Conservation (phyloP, 1,140 invertebrate species). For the Drosophila kikkawai region DNA sequence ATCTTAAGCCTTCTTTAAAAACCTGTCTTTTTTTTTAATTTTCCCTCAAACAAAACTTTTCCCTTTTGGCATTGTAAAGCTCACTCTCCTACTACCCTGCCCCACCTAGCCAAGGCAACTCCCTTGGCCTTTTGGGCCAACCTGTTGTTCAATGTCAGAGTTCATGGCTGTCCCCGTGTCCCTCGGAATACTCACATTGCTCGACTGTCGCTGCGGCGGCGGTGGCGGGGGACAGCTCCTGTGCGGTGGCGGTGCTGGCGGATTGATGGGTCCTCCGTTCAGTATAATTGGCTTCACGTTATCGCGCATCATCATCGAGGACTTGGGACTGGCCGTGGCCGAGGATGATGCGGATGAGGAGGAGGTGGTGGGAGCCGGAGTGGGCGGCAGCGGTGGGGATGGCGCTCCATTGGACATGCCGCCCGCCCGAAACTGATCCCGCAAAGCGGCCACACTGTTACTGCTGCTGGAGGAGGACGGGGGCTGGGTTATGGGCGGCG, state of each 20-base stretch:
- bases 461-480: conserved; percentile 71
- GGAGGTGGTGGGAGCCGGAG: conserved; percentile 30
- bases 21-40: background rate
- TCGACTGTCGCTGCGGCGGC: conserved; percentile 79
- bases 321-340: conserved; percentile 57
- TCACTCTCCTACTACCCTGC: background rate
- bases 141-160: conserved; percentile 34
- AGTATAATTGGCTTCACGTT: conserved; percentile 75
- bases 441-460: conserved; percentile 72
- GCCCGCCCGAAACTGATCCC: conserved; percentile 73
- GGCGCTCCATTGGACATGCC: conserved; percentile 48
- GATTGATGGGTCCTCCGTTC: conserved; percentile 77
- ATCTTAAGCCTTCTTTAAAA: background rate
- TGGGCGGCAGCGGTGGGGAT: conserved; percentile 55
- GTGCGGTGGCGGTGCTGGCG: conserved; percentile 81
- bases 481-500: conserved; percentile 63
- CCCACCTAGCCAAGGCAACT: conserved; percentile 4
- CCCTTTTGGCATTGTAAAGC: background rate
- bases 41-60: background rate
- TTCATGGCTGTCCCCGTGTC: conserved; percentile 12
- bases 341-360: conserved; percentile 30
- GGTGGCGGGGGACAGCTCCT: conserved; percentile 81
- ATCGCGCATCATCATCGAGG: conserved; percentile 57
- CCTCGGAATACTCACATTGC: conserved; percentile 72
- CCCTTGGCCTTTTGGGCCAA: conserved; percentile 56